phyloP scores from a whole-genome alignment of 2,888 invertebrate species.

The Plagodis dolabraria region DNA sequence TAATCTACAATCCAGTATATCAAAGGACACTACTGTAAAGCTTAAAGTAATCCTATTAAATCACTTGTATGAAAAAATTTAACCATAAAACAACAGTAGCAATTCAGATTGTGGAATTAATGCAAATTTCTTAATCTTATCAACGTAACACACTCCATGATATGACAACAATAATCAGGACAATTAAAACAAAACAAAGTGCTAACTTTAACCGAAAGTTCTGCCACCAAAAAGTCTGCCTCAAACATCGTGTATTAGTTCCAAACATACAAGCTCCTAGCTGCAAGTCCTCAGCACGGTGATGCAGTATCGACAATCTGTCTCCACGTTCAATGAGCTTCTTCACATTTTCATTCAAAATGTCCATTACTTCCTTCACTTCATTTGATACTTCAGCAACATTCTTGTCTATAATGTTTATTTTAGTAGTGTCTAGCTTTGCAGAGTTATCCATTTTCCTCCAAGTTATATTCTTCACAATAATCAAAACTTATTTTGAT shows the following conservation, averaged over 20 bases:
- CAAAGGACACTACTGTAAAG: no score
- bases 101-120: no score
- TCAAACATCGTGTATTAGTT: not conserved
- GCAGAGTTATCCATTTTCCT: not conserved
- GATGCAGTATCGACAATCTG: slow-evolving; percentile 1
- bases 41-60: no score
- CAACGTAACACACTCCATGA: not conserved
- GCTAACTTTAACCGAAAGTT: slow-evolving; percentile 3
- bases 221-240: slow-evolving; percentile 12
- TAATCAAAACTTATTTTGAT: no score
- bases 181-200: not conserved
- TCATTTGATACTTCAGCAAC: not conserved
- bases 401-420: not conserved
- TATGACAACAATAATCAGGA: not conserved
- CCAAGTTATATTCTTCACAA: no score
- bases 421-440: not conserved
- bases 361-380: slow-evolving; percentile 10
- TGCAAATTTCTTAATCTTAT: not conserved
- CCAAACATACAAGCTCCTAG: slow-evolving; percentile 1
- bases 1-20: no score
- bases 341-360: slow-evolving; percentile 6
- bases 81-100: no score
- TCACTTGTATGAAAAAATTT: no score
- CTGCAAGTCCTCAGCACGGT: not conserved
- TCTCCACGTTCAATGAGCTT: slow-evolving; percentile 2